Evolutionary conservation across 2,113 vertebrate species (phyloP), one percentile per base, ranked within the genome.

Genomic region (Ptyas mucosa): DNA sequence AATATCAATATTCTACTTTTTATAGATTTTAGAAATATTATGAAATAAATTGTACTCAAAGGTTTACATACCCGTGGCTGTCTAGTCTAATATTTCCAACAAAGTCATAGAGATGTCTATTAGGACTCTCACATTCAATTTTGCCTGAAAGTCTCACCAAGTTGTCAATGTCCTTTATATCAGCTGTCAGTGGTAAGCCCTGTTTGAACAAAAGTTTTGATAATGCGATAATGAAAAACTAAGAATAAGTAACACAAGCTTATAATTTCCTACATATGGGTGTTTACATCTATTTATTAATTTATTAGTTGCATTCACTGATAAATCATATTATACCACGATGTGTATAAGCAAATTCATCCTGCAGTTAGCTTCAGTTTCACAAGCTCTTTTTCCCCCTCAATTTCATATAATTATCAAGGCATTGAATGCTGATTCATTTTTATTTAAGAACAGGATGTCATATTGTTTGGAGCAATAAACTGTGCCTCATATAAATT

Each of bases 101-200:
- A 96, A 99, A 99, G 96, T 99, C 99, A 9, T 99, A 99, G 85
- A 99, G 98, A 96, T 99, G 99, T 55, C 99, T 97, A 95, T 99
- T 99, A 87, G 99, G 99, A 95, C 98, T 99, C 95, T 99, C 99
- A 61, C 99, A 99, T 95, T 99, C 99, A 96, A 99, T 99, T 95
- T 97, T 98, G 64, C 99, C 99, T 3, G 98, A 98, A 93, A 99
- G 96, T 88, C 97, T 98, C 98, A 98, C 98, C 95, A 99, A 97
- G 95, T 96, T 99, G 95, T 99, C 99, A 34, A 99, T 98, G 92
- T 99, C 99, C 94, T 98, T 99, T 93, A 99, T 98, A 10, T 99
- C 99, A 15, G 99, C 96, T 0, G 99, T 99, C 91, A 98, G 91
- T 24, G 98, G 98, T 93, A 99, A 98, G 90, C 99, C 99, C 99